Evolutionary conservation across 2,888 invertebrate genomes (phyloP).

Genomic region (Cryptus armator): DNA sequence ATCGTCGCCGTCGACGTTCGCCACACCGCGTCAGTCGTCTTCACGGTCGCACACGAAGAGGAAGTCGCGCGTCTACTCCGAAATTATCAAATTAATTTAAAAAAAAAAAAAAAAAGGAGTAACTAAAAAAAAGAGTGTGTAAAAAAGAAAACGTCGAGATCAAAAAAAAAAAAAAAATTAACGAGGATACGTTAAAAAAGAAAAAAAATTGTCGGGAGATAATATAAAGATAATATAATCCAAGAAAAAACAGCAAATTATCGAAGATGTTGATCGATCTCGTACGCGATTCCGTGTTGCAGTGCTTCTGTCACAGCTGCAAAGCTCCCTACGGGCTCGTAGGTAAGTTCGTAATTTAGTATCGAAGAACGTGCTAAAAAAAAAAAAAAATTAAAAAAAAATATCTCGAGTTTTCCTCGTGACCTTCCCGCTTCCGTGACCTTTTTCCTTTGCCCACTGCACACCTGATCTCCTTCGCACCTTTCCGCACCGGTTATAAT

Average conservation of each 20-base stretch:
- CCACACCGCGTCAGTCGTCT: conserved; percentile 49
- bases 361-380: conserved; percentile 6
- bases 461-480: conserved; percentile 18
- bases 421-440: conserved; percentile 53
- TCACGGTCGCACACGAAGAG: conserved; percentile 44
- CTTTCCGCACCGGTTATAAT: conserved; percentile 14
- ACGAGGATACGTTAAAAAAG: conserved; percentile 9
- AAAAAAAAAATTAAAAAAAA: conserved; percentile 1
- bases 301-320: conserved; percentile 97
- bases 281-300: conserved; percentile 96
- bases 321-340: conserved; percentile 89
- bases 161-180: conserved; percentile 46
- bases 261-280: conserved; percentile 93
- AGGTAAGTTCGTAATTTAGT: conserved; percentile 79
- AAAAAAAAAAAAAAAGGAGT: not conserved
- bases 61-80: conserved; percentile 23
- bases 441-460: conserved; percentile 23
- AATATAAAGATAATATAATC: conserved; percentile 9
- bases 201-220: not conserved
- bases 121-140: not conserved
- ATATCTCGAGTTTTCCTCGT: not conserved
- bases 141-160: not conserved
- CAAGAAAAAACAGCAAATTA: conserved; percentile 20
- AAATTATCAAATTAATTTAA: conserved; percentile 20
- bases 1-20: conserved; percentile 34